Evolutionary conservation across 2,888 invertebrate species (phyloP).

Genomic region (Drosophila testacea): DNA sequence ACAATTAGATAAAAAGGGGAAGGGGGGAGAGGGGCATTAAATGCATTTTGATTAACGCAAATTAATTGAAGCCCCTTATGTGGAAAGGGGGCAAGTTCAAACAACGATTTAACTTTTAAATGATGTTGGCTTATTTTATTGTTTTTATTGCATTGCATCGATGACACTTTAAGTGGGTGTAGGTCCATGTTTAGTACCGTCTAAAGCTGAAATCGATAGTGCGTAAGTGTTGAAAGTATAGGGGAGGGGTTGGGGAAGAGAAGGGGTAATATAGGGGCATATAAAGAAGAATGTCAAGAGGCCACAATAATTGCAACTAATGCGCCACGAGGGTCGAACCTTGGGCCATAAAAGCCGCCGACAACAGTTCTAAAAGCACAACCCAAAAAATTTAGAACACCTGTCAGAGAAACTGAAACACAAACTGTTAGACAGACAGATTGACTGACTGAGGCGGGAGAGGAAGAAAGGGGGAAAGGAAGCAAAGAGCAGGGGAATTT

Average conservation of each 20-base stretch:
- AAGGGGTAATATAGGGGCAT: slow-evolving; percentile 12
- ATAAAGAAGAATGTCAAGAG: slow-evolving; percentile 79
- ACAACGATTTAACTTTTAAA: slow-evolving; percentile 33
- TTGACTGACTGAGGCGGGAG: neutral
- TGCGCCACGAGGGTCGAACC: slow-evolving; percentile 71
- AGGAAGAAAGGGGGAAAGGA: neutral
- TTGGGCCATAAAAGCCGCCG: slow-evolving; percentile 64
- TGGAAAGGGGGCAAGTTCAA: slow-evolving; percentile 61
- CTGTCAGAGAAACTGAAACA: slow-evolving; percentile 41
- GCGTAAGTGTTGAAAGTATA: slow-evolving; percentile 54
- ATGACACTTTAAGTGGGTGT: slow-evolving; percentile 62
- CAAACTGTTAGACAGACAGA: slow-evolving; percentile 9
- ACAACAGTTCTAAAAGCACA: slow-evolving; percentile 28
- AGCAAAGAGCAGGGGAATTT: slow-evolving; percentile 15
- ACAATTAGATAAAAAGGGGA: slow-evolving; percentile 32
- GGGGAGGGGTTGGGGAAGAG: too few relatives aligned
- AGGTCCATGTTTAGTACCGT: slow-evolving; percentile 27
- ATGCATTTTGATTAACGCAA: slow-evolving; percentile 23
- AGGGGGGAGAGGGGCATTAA: neutral
- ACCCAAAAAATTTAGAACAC: slow-evolving; percentile 55
- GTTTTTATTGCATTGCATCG: slow-evolving; percentile 41
- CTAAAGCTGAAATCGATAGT: slow-evolving; percentile 61
- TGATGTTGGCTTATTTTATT: slow-evolving; percentile 51
- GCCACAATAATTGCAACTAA: slow-evolving; percentile 80
- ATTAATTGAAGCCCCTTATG: slow-evolving; percentile 68